Base-by-base conservation (phyloP, 2,888 invertebrate genomes). In the Disparrhopalites patrizii region DNA sequence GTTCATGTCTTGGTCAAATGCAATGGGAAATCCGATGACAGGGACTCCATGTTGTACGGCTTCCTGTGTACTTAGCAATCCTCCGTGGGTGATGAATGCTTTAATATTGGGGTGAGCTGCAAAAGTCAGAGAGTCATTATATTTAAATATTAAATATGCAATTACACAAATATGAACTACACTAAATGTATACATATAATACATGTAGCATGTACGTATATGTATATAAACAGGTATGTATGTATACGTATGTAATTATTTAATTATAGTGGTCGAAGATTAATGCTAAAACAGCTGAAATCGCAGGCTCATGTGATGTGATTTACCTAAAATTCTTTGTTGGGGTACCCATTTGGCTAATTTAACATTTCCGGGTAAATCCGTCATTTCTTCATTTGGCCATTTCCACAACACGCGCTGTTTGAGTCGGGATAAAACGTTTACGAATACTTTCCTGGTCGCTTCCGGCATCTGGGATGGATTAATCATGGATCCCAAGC, bases 381-480 rank as follows among this genome's bases (percentile, higher is more conserved):
- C 51, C 1, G 18, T 20, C 61, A 61, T 61, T 27, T 47, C 31
- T 5, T 47, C 61, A 2, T n/a, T 18, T 5, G 43, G 43, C 61
- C 61, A 61, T 51, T 61, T 61, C 61, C 61, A 61, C 23, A 61
- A 13, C 2, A 61, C 61, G 30, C 51, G n/a, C 20, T 61, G 50
- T 10, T 61, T 61, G 28, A 61, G 51, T 20, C 36, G 23, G 2
- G 50, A 43, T 15, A 58, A 58, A 27, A 58, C 58, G 23, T 38
- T 58, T 5, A 58, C 20, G 36, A 58, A 58, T 20, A 38, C 40
- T 25, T 38, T 23, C 13, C 58, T 23, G 10, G 40, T 58, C 2
- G 25, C 25, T 25, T 58, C 43, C 3, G 58, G 58, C 58, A 58
- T 58, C 2, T 58, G n/a, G 4, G 36, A 25, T 10, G 58, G 47